These are phyloP conservation scores for Bufotes viridis DNA, from an alignment of 2,797 vertebrate genomes.

Conservation along the genomic window DNA sequence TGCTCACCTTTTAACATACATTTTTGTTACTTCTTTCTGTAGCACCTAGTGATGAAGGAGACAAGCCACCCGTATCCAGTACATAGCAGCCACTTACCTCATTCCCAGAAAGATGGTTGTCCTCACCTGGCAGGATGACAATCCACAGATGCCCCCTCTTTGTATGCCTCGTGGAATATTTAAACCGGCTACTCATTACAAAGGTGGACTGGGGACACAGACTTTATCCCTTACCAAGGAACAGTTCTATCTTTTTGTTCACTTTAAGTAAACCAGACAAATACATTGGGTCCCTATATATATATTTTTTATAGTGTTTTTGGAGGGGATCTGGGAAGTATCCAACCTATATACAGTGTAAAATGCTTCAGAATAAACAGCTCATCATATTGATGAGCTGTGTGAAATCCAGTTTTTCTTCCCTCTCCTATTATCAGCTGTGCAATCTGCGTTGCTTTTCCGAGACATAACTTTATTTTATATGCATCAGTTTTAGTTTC, in stretches of 20 bases:
- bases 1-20: neutral
- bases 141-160: constrained; percentile 68
- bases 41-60: constrained; percentile 88
- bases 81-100: constrained; percentile 85
- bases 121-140: constrained; percentile 73
- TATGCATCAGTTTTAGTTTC: constrained; percentile 45
- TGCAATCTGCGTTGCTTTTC: constrained; percentile 33
- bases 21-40: neutral
- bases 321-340: constrained; percentile 70
- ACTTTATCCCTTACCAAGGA: constrained; percentile 71
- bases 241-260: constrained; percentile 78
- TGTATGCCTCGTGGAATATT: constrained; percentile 80
- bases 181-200: constrained; percentile 78
- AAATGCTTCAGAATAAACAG: constrained; percentile 84
- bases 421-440: constrained; percentile 61
- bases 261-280: constrained; percentile 65
- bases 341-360: constrained; percentile 67
- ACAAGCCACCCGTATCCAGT: constrained; percentile 86
- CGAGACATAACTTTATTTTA: constrained; percentile 44
- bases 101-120: neutral
- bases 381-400: constrained; percentile 99
- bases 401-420: constrained; percentile 74
- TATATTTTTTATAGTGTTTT: constrained; percentile 73
- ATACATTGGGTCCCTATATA: constrained; percentile 55
- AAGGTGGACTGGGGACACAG: constrained; percentile 82